Evolutionary conservation across 2,113 vertebrate species (phyloP), one percentile per base, ranked within the genome.

Genomic region (Vulpes ferrilata): DNA sequence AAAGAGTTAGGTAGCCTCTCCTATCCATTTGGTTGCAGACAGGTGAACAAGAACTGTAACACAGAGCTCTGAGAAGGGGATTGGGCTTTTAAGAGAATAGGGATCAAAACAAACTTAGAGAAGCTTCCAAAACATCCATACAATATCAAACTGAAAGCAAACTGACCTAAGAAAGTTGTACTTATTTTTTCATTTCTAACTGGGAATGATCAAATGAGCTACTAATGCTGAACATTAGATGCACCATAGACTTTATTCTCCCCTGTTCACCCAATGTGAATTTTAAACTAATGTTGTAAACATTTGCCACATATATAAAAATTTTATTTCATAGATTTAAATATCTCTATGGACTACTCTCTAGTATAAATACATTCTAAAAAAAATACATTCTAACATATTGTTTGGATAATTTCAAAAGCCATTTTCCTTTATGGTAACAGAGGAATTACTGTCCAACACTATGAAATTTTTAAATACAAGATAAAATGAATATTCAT

Each of bases 351-450:
- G 15, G 9, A 59, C 6, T 69, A 76, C 23, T 88, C 8, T 55
- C 79, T 83, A 95, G 88, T 8, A 80, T 69, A 78, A 87, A 69
- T 88, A 6, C 43, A 7, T 43, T 43, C 43, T 43, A 43, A 43
- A 43, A 43, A 43, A 43, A 43, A 53, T 5, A 74, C 0, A 60
- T 65, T 83, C 27, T 60, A 92, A 94, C 7, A 97, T 64, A 85
- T 11, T 69, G 19, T 48, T 78, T 25, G 87, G 19, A 92, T 71
- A n/a, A 95, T 80, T 69, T 95, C 57, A 88, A 93, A 94, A 90
- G 51, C 17, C 19, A 25, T 76, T 89, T 71, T 38, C 17, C 17
- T 90, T 83, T 53, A 79, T 20, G 0, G 7, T 30, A 82, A 92
- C 11, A 57, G 15, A 64, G 4, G 5, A 71, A 88, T 84, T 64